A percentile compares a stretch with the other conserved stretches of the same genome.
These are phyloP conservation scores for Sphaerophoria taeniata DNA, from an alignment of 2,888 invertebrate genomes.

Conservation along the genomic window DNA sequence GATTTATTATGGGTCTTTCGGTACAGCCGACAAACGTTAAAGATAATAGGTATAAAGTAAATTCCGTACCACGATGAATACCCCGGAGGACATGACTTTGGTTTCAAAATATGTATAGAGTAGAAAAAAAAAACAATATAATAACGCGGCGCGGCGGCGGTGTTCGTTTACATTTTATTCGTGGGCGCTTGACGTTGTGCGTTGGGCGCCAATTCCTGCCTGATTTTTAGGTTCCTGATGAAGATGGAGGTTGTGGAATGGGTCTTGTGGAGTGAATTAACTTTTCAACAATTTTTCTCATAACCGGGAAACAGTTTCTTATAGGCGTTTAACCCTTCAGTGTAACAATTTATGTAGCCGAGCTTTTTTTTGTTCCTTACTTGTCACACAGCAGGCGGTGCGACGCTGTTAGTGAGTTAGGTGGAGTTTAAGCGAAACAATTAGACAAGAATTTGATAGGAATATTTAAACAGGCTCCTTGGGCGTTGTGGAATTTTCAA, in stretches of 20 bases:
- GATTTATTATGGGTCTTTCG: slow-evolving; percentile 66
- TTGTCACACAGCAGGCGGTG: slow-evolving; percentile 15
- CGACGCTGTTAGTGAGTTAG: slow-evolving; percentile 28
- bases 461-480: slow-evolving; percentile 50
- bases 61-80: slow-evolving; percentile 55
- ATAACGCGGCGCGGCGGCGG: slow-evolving; percentile 51
- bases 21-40: slow-evolving; percentile 51
- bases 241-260: background rate
- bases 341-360: slow-evolving; percentile 24
- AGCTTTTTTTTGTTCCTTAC: slow-evolving; percentile 2
- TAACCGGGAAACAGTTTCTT: slow-evolving; percentile 19
- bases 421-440: slow-evolving; percentile 51
- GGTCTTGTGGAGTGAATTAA: slow-evolving; percentile 61
- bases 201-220: background rate
- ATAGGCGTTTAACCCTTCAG: slow-evolving; percentile 43
- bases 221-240: background rate
- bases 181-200: no score
- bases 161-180: slow-evolving; percentile 47
- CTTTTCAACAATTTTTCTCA: slow-evolving; percentile 66
- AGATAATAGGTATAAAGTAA: slow-evolving; percentile 59
- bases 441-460: slow-evolving; percentile 63
- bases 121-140: background rate
- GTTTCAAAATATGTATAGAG: slow-evolving; percentile 26
- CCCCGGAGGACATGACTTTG: slow-evolving; percentile 64
- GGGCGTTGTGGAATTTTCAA: slow-evolving; percentile 27